Evolutionary conservation across 1,140 invertebrate genomes (phyloP).

Genomic region (Drosophila triauraria): DNA sequence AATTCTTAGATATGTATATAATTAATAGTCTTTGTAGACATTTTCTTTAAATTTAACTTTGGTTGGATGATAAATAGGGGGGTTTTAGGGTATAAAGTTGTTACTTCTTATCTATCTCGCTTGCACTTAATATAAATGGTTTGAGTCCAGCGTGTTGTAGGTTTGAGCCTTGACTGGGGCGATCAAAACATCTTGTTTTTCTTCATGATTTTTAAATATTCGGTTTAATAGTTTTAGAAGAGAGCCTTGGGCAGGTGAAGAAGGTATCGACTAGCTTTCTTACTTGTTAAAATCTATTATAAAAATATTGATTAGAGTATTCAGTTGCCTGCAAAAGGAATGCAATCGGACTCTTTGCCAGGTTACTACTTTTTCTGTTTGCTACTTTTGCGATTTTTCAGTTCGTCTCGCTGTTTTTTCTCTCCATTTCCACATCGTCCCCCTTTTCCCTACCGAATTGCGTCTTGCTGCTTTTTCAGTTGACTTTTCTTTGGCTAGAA

Average conservation of each 20-base stretch:
- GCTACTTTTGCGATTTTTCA: conserved; percentile 20
- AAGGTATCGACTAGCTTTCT: not conserved
- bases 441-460: conserved; percentile 9
- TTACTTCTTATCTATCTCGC: too few species aligned
- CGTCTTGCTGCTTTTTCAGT: conserved; percentile 31
- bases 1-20: too few species aligned
- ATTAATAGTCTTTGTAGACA: accelerated
- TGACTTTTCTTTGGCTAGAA: conserved; percentile 52
- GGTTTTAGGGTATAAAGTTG: too few species aligned
- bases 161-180: too few species aligned
- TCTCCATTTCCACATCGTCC: conserved; percentile 15
- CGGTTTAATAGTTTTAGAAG: too few species aligned
- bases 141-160: too few species aligned
- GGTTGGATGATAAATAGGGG: too few species aligned
- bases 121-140: too few species aligned
- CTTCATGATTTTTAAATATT: too few species aligned
- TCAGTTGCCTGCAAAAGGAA: not conserved
- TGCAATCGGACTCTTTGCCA: not conserved
- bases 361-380: conserved; percentile 11
- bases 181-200: too few species aligned
- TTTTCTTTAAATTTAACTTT: too few species aligned
- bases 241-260: too few species aligned
- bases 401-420: conserved; percentile 29
- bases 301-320: not conserved
- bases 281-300: not conserved